Evolutionary conservation across 2,113 vertebrate species (phyloP).

Genomic region (Strix uralensis): DNA sequence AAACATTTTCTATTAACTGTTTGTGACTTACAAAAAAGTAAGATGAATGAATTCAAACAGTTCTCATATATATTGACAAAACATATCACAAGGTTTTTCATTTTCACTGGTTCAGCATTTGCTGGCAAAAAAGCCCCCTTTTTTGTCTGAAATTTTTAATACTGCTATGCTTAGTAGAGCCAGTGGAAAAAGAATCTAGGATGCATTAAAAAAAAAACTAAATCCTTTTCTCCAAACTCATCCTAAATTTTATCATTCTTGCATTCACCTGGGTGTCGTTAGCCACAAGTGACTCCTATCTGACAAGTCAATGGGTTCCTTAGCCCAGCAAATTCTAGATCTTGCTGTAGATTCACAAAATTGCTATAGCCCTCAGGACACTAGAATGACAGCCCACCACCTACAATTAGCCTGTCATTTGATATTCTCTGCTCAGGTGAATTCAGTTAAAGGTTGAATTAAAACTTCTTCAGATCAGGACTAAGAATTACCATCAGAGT

Average conservation of each 20-base stretch:
- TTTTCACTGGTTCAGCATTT: background rate
- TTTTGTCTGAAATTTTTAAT: background rate
- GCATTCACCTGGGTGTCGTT: background rate
- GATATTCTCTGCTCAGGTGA: background rate
- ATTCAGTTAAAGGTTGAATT: background rate
- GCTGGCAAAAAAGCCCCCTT: background rate
- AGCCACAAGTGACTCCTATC: background rate
- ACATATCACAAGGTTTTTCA: background rate
- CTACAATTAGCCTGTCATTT: background rate
- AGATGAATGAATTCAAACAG: background rate
- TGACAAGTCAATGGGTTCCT: background rate
- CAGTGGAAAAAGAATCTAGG: background rate
- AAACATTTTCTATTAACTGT: background rate
- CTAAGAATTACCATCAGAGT: background rate
- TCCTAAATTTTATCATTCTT: background rate
- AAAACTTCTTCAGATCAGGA: background rate
- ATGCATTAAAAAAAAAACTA: background rate
- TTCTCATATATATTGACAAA: background rate
- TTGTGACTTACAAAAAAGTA: background rate
- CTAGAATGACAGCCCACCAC: background rate
- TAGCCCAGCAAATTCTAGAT: background rate
- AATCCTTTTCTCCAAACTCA: background rate
- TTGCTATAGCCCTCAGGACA: background rate
- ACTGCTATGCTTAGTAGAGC: background rate
- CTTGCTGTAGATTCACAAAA: background rate